phyloP scores from a whole-genome alignment of 2,113 vertebrate genomes.

The Numenius arquata region DNA sequence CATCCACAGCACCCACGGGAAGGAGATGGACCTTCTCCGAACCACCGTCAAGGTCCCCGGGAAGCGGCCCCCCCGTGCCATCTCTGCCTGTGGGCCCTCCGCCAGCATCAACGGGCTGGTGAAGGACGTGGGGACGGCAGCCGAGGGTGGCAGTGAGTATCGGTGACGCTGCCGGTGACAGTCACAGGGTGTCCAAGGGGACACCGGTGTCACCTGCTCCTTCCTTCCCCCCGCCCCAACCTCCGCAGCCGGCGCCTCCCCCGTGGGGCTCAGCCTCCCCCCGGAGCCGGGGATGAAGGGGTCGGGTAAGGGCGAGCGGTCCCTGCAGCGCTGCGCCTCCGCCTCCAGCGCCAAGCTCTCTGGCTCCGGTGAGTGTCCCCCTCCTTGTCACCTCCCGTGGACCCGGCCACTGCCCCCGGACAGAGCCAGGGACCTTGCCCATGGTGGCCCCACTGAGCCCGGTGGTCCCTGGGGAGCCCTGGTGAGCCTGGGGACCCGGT shows the following conservation, averaged over 20 bases:
- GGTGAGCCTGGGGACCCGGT: background rate
- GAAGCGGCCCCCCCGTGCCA: slow-evolving; percentile 90
- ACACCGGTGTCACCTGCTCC: accelerated
- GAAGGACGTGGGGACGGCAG: slow-evolving; percentile 76
- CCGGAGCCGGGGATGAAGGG: slow-evolving; percentile 79
- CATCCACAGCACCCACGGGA: slow-evolving; percentile 89
- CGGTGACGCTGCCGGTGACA: accelerated
- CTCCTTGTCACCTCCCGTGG: accelerated
- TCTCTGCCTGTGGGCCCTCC: slow-evolving; percentile 81
- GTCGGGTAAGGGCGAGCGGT: slow-evolving; percentile 74
- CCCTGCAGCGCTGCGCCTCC: slow-evolving; percentile 81
- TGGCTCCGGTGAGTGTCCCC: slow-evolving; percentile 70
- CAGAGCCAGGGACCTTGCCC: background rate
- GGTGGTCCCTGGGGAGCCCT: background rate
- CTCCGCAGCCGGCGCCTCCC: slow-evolving; percentile 67
- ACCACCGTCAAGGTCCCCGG: slow-evolving; percentile 97
- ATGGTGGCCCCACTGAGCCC: background rate
- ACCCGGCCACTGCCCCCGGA: accelerated
- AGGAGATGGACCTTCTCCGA: slow-evolving; percentile 92
- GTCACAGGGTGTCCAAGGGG: accelerated
- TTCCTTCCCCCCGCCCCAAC: background rate
- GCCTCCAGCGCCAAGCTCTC: slow-evolving; percentile 78
- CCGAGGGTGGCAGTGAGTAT: slow-evolving; percentile 70
- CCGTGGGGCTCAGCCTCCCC: slow-evolving; percentile 77
- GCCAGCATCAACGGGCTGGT: slow-evolving; percentile 87